Conservation (phyloP, 1,140 invertebrate species). For the Drosophila yakuba region DNA sequence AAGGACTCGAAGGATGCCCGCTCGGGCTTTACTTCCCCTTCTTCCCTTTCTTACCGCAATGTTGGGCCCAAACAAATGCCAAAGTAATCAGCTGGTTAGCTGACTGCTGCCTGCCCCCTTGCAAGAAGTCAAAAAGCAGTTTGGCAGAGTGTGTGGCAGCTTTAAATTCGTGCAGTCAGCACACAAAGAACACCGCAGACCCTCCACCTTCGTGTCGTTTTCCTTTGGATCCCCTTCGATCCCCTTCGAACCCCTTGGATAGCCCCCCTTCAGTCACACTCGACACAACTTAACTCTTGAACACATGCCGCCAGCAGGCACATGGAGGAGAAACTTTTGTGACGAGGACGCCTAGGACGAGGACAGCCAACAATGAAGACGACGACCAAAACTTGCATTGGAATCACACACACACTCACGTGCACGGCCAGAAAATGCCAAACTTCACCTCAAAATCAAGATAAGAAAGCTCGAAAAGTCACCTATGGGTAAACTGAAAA, state of each 20-base stretch:
- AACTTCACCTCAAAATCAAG: conserved; percentile 3
- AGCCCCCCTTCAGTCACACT: conserved; percentile 47
- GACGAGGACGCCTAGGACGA: conserved; percentile 48
- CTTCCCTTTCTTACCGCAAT: conserved; percentile 20
- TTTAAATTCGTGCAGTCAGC: conserved; percentile 78
- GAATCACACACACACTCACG: conserved; percentile 45
- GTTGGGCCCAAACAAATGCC: conserved; percentile 68
- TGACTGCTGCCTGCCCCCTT: conserved; percentile 39
- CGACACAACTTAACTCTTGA: conserved; percentile 78
- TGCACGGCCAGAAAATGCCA: conserved; percentile 16
- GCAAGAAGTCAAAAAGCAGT: conserved; percentile 71
- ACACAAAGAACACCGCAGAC: conserved; percentile 51
- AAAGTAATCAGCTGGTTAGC: conserved; percentile 76
- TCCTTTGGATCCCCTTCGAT: background rate
- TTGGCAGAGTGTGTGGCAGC: conserved; percentile 76
- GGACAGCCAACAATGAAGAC: conserved; percentile 70
- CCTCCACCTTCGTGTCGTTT: conserved; percentile 3
- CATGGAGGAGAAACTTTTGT: conserved; percentile 76
- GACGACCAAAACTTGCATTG: conserved; percentile 73
- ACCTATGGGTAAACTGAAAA: background rate
- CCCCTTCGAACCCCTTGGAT: background rate
- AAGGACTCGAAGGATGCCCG: conserved; percentile 12
- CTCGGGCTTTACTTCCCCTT: background rate
- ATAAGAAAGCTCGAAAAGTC: background rate
- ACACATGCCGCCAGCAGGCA: conserved; percentile 82